phyloP scores from a whole-genome alignment of 2,888 invertebrate genomes.

The Psococerastis gibbosa region DNA sequence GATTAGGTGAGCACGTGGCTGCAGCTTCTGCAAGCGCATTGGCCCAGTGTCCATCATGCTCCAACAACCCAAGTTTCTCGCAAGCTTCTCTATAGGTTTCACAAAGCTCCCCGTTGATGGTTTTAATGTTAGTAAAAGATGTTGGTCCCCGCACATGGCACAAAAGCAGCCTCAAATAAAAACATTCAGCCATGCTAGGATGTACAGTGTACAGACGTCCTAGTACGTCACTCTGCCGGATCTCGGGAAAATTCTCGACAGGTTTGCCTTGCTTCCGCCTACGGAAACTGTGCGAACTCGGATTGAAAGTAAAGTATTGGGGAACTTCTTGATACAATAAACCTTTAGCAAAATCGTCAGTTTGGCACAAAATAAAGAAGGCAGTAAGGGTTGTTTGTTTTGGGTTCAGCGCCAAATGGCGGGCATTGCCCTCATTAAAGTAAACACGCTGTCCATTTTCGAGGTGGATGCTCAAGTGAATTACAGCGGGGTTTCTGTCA shows the following conservation, averaged over 20 bases:
- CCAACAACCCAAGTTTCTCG: not conserved
- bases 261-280: conserved; percentile 15
- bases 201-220: not conserved
- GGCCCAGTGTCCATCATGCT: conserved; percentile 3
- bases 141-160: conserved; percentile 17
- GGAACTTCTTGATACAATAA: conserved; percentile 17
- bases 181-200: conserved; percentile 14
- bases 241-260: no score
- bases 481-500: conserved; percentile 19
- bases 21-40: not conserved
- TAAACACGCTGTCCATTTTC: conserved; percentile 21
- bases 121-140: conserved; percentile 17
- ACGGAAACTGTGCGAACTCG: conserved; percentile 14
- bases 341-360: conserved; percentile 13
- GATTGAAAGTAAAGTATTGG: conserved; percentile 17
- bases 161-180: conserved; percentile 19
- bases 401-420: conserved; percentile 7
- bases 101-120: conserved; percentile 17
- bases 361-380: conserved; percentile 17
- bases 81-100: conserved; percentile 18
- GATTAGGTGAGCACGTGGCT: not conserved
- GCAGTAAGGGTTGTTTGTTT: conserved; percentile 16
- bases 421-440: conserved; percentile 17
- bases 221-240: not conserved
- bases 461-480: conserved; percentile 20